Base-by-base conservation (phyloP, 1,140 invertebrate genomes). In the Harlomillsia oculata region DNA sequence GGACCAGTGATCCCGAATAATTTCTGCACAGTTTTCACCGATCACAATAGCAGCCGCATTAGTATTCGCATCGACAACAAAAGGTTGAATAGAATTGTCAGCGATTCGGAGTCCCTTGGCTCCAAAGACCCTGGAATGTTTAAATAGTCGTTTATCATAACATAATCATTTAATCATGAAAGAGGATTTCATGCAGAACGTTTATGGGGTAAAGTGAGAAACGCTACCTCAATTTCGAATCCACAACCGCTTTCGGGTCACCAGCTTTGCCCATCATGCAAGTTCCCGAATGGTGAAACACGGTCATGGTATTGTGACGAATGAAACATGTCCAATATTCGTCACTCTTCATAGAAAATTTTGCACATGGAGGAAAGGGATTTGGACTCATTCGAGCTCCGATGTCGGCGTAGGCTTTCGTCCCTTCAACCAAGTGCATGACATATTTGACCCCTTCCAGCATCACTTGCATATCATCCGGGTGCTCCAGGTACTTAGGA, bases 261-360 rank as follows among this genome's bases (percentile, higher is more conserved):
- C 20, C 28, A 11, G 72, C 67, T 46, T 71, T 53, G 5, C 82
- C 83, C 76, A 87, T 83, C 53, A 77, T 76, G 67, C 83, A 87
- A 11, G 85, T 89, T 21, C 85, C 83, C 9, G 78, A 76, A 20
- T 82, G 82, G 74, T 87, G 84, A 69, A 81, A 85, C 23, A 75
- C 75, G 1, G 64, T 65, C n/a, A 88, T 86, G 1, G 86, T 83
- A 44, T 88, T 84, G 20, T 85, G 86, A 18, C 87, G 72, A 11
- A 87, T 85, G 65, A 85, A 82, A 67, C 88, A 92, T 66, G 88
- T 87, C 75, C 87, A 82, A 65, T 90, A 92, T 3, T 77, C 77
- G 59, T 92, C 87, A 2, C 80, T 81, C n/a, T 78, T 80, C 66
- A 87, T 87, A 60, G 77, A 75, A 21, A 78, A 74, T 34, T 84